phyloP scores from a whole-genome alignment of 2,797 vertebrate species.

The Pipistrellus pipistrellus region DNA sequence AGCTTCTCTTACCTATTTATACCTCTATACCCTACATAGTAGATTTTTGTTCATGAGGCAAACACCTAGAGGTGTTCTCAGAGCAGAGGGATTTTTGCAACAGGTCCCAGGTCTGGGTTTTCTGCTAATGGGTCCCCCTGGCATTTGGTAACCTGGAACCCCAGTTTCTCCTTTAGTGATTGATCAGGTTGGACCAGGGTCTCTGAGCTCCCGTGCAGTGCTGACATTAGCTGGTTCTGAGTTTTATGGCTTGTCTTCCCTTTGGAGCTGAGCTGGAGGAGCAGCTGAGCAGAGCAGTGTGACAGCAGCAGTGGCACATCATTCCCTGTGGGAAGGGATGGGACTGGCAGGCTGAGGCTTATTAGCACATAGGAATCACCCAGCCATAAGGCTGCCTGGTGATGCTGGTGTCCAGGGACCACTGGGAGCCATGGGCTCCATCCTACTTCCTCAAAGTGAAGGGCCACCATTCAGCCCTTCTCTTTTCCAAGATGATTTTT shows the following conservation, averaged over 20 bases:
- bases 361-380: constrained; percentile 64
- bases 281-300: constrained; percentile 50
- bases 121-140: constrained; percentile 19
- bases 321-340: constrained; percentile 24
- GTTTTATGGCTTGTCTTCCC: constrained; percentile 62
- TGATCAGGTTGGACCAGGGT: neutral
- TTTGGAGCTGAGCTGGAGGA: constrained; percentile 44
- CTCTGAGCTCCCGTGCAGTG: constrained; percentile 36
- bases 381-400: constrained; percentile 52
- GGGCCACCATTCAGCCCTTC: neutral
- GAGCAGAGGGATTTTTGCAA: constrained; percentile 81
- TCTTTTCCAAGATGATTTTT: constrained; percentile 2
- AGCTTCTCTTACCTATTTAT: constrained; percentile 56
- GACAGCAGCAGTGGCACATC: constrained; percentile 4
- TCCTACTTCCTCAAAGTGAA: neutral
- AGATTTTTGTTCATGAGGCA: constrained; percentile 48
- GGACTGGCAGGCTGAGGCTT: constrained; percentile 9
- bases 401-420: constrained; percentile 54
- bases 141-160: neutral
- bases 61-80: constrained; percentile 55
- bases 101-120: constrained; percentile 83
- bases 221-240: constrained; percentile 64
- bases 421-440: neutral
- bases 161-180: neutral
- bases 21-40: neutral